A percentile compares a stretch with the other conserved stretches of the same genome.
Conservation (phyloP, 2,113 vertebrate genomes). For the Cygnus buccinator region DNA sequence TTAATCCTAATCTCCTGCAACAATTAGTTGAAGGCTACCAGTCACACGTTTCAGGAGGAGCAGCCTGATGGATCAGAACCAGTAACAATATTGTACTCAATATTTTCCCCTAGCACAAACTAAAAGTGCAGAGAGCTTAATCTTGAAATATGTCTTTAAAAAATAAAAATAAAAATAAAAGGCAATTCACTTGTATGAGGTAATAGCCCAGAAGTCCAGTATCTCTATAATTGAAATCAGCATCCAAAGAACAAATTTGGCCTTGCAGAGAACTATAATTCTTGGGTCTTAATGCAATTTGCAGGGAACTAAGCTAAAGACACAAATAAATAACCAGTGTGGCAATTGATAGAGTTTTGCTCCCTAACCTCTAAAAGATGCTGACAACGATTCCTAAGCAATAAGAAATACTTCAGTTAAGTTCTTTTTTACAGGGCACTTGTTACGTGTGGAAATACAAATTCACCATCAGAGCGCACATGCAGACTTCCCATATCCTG, state of each 20-base stretch:
- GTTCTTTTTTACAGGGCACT: not conserved
- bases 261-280: not conserved
- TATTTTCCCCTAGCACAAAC: not conserved
- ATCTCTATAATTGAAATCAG: not conserved
- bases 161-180: not conserved
- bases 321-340: not conserved
- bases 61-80: not conserved
- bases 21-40: not conserved
- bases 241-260: not conserved
- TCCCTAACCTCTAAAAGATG: not conserved
- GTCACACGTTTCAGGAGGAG: no score
- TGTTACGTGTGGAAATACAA: not conserved
- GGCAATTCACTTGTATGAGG: not conserved
- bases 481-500: not conserved
- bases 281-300: not conserved
- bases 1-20: no score
- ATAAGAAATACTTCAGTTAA: not conserved
- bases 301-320: not conserved
- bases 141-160: not conserved
- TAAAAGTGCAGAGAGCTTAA: not conserved
- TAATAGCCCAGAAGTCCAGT: not conserved
- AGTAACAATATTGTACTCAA: not conserved
- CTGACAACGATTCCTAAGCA: not conserved
- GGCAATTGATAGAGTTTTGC: not conserved
- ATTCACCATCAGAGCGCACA: not conserved